A percentile compares a stretch with the other conserved stretches of the same genome.
These are phyloP conservation scores for Drosophila demipolita DNA, from an alignment of 2,888 invertebrate species.

Conservation along the genomic window DNA sequence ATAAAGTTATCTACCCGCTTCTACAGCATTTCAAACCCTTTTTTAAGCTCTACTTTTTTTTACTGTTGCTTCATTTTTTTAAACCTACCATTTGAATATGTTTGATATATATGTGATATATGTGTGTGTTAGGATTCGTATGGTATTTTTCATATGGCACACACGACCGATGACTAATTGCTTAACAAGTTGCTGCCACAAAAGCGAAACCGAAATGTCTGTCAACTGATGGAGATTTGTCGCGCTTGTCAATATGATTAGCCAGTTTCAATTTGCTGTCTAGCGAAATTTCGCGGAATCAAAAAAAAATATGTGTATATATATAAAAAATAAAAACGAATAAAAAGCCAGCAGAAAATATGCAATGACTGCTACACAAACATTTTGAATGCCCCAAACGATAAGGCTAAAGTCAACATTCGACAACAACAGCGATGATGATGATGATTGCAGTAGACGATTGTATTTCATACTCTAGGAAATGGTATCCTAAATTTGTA, in stretches of 20 bases:
- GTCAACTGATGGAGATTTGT: constrained; percentile 57
- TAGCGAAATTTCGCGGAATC: constrained; percentile 50
- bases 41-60: background rate
- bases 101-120: background rate
- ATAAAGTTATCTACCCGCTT: background rate
- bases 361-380: constrained; percentile 44
- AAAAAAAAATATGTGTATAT: background rate
- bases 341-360: constrained; percentile 34
- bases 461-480: constrained; percentile 17
- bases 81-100: background rate
- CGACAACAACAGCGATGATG: constrained; percentile 30
- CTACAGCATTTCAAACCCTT: background rate
- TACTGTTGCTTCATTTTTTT: background rate
- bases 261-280: constrained; percentile 38
- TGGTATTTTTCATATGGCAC: background rate
- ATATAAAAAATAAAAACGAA: background rate
- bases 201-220: constrained; percentile 41
- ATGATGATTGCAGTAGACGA: constrained; percentile 42
- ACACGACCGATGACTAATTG: constrained; percentile 51
- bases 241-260: constrained; percentile 64
- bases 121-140: background rate
- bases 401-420: constrained; percentile 35
- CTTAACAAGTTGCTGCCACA: constrained; percentile 46
- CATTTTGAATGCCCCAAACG: constrained; percentile 54
- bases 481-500: background rate